Conservation (phyloP, 2,888 invertebrate genomes). For the Amblyjoppa fuscipennis region DNA sequence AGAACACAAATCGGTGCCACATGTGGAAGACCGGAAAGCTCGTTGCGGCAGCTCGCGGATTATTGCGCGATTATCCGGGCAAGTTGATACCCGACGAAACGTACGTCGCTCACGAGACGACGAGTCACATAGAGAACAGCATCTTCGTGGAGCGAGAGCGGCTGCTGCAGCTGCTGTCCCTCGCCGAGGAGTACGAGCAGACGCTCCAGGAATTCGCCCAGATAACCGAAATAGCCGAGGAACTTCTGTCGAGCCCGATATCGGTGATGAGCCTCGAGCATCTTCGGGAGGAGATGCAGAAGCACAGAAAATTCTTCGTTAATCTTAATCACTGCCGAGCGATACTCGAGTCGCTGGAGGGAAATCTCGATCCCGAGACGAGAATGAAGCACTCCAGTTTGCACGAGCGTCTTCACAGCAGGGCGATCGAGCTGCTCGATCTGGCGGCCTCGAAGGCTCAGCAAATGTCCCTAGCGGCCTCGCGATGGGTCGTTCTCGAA, state of each 20-base stretch:
- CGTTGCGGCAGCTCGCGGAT: constrained; percentile 88
- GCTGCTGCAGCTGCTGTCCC: constrained; percentile 90
- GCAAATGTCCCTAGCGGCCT: constrained; percentile 94
- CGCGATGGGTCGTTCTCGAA: constrained; percentile 93
- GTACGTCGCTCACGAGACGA: constrained; percentile 89
- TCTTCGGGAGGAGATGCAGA: constrained; percentile 95
- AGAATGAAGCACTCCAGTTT: constrained; percentile 90
- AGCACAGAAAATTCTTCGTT: constrained; percentile 95
- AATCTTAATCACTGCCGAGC: constrained; percentile 95
- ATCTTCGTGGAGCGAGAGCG: constrained; percentile 91
- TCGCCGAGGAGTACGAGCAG: constrained; percentile 95
- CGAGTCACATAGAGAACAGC: constrained; percentile 90
- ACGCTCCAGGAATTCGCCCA: constrained; percentile 94
- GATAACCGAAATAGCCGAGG: constrained; percentile 94
- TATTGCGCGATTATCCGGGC: constrained; percentile 90
- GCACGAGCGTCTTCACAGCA: constrained; percentile 92
- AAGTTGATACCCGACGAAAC: constrained; percentile 90
- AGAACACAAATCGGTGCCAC: constrained; percentile 88
- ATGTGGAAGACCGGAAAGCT: constrained; percentile 88
- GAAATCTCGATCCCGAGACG: constrained; percentile 93
- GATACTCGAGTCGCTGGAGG: constrained; percentile 94
- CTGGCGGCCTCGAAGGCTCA: constrained; percentile 93
- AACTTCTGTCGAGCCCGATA: constrained; percentile 91
- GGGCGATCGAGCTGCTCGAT: constrained; percentile 92
- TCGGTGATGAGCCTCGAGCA: constrained; percentile 91